Conservation (phyloP, 2,113 vertebrate genomes). For the Xenopus laevis region DNA sequence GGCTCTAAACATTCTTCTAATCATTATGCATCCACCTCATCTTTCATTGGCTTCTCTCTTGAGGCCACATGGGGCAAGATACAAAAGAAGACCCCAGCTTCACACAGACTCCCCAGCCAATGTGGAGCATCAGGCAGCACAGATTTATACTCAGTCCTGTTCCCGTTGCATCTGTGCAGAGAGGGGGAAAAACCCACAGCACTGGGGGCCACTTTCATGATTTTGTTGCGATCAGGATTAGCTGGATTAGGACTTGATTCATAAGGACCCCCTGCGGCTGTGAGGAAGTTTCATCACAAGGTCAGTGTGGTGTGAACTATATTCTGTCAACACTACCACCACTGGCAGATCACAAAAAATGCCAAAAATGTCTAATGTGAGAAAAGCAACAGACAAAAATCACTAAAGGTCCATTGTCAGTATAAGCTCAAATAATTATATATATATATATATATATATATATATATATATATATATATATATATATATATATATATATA, state of each 20-base stretch:
- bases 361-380: constrained; percentile 23
- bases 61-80: constrained; percentile 50
- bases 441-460: constrained; percentile 48
- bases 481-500: too few species aligned
- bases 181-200: constrained; percentile 45
- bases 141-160: constrained; percentile 42
- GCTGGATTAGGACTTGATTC: constrained; percentile 74
- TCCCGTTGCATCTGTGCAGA: constrained; percentile 55
- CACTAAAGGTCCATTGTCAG: too few species aligned
- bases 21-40: constrained; percentile 52
- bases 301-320: constrained; percentile 71
- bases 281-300: constrained; percentile 75
- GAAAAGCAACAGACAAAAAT: constrained; percentile 1
- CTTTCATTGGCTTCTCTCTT: constrained; percentile 58
- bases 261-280: constrained; percentile 72
- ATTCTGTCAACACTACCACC: constrained; percentile 68
- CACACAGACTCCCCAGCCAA: constrained; percentile 43
- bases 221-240: constrained; percentile 77
- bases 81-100: constrained; percentile 50
- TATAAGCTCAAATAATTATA: not conserved
- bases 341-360: constrained; percentile 51
- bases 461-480: too few species aligned
- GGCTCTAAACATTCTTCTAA: constrained; percentile 53
- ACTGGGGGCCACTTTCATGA: constrained; percentile 68
- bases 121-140: constrained; percentile 41